Conservation (phyloP, 2,797 vertebrate species). For the Sciurus vulgaris region DNA sequence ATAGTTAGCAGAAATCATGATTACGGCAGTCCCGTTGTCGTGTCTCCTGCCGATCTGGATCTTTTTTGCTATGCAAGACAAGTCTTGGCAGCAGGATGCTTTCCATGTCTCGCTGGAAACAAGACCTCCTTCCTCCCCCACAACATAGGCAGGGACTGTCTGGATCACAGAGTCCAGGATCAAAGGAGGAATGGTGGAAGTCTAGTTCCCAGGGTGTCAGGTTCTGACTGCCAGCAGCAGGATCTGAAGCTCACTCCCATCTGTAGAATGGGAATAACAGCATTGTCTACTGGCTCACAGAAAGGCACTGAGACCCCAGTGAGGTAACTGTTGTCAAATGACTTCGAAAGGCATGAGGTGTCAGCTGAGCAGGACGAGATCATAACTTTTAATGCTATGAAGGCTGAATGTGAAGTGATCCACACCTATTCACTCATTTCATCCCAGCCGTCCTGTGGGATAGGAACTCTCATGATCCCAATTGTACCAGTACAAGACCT, state of each 20-base stretch:
- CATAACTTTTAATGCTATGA: not conserved
- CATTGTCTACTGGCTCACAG: not conserved
- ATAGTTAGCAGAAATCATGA: slow-evolving; percentile 81
- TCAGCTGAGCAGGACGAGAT: not conserved
- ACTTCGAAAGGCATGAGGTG: not conserved
- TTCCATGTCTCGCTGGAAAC: slow-evolving; percentile 22
- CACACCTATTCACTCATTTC: not conserved
- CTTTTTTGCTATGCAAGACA: slow-evolving; percentile 63
- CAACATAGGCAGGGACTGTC: not conserved
- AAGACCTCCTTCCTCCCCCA: not conserved
- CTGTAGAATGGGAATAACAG: slow-evolving; percentile 1
- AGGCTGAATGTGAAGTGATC: not conserved
- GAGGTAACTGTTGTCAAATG: not conserved
- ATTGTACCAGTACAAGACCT: not conserved
- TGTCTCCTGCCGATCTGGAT: slow-evolving; percentile 62
- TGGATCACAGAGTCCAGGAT: slow-evolving; percentile 11
- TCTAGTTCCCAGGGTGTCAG: not conserved
- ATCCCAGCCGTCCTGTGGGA: not conserved
- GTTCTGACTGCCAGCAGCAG: not conserved
- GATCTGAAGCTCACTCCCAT: not conserved
- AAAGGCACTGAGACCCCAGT: not conserved
- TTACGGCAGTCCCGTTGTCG: slow-evolving; percentile 61
- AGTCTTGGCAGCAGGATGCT: slow-evolving; percentile 38
- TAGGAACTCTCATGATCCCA: not conserved
- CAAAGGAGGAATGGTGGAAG: not conserved